phyloP scores from a whole-genome alignment of 2,113 vertebrate genomes.

The Tauraco erythrolophus region DNA sequence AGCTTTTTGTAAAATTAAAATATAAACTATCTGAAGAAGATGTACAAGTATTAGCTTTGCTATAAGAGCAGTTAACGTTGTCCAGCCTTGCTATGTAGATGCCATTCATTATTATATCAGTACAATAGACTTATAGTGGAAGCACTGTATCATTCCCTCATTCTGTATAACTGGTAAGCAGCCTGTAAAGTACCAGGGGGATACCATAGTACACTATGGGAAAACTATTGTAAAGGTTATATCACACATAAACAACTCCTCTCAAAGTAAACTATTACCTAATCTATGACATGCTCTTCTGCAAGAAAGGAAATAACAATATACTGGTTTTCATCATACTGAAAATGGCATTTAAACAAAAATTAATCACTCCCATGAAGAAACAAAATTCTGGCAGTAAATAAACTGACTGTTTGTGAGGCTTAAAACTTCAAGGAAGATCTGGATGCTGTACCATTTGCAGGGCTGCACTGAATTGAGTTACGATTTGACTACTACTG shows the following conservation, averaged over 20 bases:
- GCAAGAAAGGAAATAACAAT: neutral
- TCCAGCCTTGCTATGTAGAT: neutral
- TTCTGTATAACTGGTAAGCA: neutral
- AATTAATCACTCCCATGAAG: neutral
- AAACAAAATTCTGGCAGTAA: neutral
- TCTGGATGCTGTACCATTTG: neutral
- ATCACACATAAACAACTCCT: neutral
- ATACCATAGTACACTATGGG: neutral
- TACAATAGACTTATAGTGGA: neutral
- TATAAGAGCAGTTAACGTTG: neutral
- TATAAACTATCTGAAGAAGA: neutral
- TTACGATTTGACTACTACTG: neutral
- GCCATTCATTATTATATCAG: neutral
- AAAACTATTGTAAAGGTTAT: neutral
- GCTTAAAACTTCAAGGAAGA: neutral
- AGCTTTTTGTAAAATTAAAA: neutral
- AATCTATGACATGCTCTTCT: neutral
- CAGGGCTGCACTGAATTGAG: neutral
- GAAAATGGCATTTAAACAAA: neutral
- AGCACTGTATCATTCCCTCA: neutral
- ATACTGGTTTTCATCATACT: neutral
- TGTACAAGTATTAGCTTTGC: neutral
- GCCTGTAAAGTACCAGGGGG: neutral
- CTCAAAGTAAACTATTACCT: neutral
- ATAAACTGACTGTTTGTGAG: neutral